These are phyloP conservation scores for Bambusicola thoracicus DNA, from an alignment of 2,113 vertebrate species.

Conservation along the genomic window DNA sequence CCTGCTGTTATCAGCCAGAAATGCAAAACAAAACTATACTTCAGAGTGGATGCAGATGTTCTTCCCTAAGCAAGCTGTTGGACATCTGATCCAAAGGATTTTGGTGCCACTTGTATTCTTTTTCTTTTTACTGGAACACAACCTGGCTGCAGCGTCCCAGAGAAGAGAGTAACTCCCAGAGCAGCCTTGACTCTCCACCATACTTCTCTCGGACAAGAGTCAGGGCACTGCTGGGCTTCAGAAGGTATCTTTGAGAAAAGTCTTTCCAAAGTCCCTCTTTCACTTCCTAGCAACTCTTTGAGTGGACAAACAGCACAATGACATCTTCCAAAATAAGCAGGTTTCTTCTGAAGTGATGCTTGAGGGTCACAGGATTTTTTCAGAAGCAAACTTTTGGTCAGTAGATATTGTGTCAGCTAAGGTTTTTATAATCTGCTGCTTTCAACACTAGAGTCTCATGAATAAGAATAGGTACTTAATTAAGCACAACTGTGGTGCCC, in stretches of 20 bases:
- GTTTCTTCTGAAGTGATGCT: not conserved
- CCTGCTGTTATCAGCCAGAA: not conserved
- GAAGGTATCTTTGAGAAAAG: not conserved
- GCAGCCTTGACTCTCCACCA: not conserved
- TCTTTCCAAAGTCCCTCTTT: not conserved
- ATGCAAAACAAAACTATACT: not conserved
- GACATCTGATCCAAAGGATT: not conserved
- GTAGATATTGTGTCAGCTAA: not conserved
- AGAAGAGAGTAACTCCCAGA: not conserved
- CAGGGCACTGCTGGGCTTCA: not conserved
- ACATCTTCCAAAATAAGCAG: not conserved
- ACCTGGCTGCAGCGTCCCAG: not conserved
- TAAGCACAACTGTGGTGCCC: not conserved
- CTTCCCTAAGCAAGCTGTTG: not conserved
- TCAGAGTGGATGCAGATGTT: not conserved
- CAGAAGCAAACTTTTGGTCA: not conserved
- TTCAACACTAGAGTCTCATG: slow-evolving; percentile 6
- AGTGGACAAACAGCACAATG: not conserved
- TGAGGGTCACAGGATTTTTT: not conserved
- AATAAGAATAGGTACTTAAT: slow-evolving; percentile 30
- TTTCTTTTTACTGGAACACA: not conserved
- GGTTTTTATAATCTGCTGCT: not conserved
- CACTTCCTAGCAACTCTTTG: not conserved
- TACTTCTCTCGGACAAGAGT: not conserved
- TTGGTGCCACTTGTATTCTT: not conserved